A percentile compares a stretch with the other conserved stretches of the same genome.
Evolutionary conservation across 2,797 vertebrate species (phyloP).

Genomic region (Centroberyx gerrardi): DNA sequence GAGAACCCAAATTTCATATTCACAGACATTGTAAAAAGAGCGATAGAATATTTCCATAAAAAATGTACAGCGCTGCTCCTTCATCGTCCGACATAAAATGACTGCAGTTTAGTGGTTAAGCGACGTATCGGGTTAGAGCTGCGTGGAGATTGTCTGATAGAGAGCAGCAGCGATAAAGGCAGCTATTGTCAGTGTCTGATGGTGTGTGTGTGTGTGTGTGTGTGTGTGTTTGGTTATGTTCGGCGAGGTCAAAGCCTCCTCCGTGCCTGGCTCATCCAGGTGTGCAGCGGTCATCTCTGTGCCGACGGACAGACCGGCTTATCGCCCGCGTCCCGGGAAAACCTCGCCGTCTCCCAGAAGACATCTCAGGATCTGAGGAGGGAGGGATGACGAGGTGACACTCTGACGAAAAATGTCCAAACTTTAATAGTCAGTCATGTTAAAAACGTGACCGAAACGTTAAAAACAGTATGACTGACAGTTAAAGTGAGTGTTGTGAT

Average conservation of each 20-base stretch:
- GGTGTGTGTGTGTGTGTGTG: background rate
- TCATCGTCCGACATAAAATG: conserved; percentile 47
- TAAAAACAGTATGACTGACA: no score
- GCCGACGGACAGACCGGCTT: conserved; percentile 1
- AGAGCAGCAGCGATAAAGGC: no score
- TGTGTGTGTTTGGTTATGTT: conserved; percentile 27
- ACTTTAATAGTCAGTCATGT: no score
- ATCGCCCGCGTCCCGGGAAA: background rate
- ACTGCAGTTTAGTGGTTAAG: conserved; percentile 41
- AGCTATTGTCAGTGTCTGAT: no score
- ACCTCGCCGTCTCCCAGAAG: background rate
- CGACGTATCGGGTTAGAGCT: background rate
- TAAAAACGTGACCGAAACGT: no score
- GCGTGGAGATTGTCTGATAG: no score
- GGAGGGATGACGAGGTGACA: no score
- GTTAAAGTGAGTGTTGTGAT: no score
- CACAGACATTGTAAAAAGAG: conserved; percentile 41
- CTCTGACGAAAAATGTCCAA: no score
- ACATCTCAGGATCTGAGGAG: background rate
- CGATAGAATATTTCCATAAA: conserved; percentile 37
- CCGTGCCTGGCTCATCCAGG: no score
- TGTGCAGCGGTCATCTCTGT: background rate
- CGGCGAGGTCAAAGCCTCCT: background rate
- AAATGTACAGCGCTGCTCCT: conserved; percentile 48
- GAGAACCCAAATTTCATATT: conserved; percentile 43